phyloP scores from a whole-genome alignment of 2,888 invertebrate genomes.

The Machimus atricapillus region DNA sequence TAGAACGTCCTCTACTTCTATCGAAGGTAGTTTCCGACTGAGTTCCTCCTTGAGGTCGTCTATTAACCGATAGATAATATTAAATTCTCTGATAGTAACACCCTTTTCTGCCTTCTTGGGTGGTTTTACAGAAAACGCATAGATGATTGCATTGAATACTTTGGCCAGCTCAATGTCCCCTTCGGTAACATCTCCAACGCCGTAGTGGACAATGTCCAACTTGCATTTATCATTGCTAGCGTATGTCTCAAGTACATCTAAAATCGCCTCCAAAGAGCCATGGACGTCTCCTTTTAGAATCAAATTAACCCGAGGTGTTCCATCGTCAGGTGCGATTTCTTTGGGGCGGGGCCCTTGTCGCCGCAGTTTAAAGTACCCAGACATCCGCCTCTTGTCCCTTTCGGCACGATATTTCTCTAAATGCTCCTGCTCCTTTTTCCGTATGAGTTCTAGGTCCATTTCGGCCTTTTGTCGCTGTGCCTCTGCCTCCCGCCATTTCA shows the following conservation, averaged over 20 bases:
- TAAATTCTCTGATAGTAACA: constrained; percentile 74
- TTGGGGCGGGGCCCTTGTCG: constrained; percentile 69
- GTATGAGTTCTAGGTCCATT: constrained; percentile 69
- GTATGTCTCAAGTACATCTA: constrained; percentile 90
- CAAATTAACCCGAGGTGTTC: constrained; percentile 67
- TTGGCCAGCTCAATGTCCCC: constrained; percentile 84
- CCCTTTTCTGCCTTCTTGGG: constrained; percentile 59
- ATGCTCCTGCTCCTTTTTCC: constrained; percentile 72
- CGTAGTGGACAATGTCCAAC: constrained; percentile 86
- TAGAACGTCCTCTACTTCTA: constrained; percentile 77
- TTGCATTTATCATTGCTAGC: constrained; percentile 74
- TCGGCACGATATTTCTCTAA: constrained; percentile 69
- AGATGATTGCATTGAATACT: constrained; percentile 79
- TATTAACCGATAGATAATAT: constrained; percentile 92
- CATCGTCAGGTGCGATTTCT: constrained; percentile 65
- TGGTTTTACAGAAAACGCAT: constrained; percentile 83
- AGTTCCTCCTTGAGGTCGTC: constrained; percentile 87
- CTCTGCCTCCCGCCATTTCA: constrained; percentile 70
- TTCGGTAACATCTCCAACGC: constrained; percentile 85
- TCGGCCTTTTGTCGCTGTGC: constrained; percentile 70
- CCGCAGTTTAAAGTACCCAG: constrained; percentile 68
- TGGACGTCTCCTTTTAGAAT: constrained; percentile 89
- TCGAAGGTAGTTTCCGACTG: constrained; percentile 72
- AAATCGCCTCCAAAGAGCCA: constrained; percentile 94
- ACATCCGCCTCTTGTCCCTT: constrained; percentile 67